phyloP scores from a whole-genome alignment of 2,888 invertebrate genomes.

The Coremacera marginata region DNA sequence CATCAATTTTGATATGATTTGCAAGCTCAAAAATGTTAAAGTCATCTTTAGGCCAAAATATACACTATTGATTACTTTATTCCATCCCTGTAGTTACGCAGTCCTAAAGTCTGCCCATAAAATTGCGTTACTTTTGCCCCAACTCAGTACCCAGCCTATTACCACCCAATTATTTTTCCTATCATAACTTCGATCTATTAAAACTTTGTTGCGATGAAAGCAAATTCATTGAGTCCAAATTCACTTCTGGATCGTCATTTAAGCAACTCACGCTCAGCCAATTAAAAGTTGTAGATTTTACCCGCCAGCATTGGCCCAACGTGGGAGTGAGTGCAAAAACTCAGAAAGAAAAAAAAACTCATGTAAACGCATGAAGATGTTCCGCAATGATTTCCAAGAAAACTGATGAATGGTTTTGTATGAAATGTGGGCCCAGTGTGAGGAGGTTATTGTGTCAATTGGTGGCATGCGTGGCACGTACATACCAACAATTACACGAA shows the following conservation, averaged over 20 bases:
- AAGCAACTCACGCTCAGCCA: background rate
- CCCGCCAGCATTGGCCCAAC: too few species aligned
- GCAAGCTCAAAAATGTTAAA: too few species aligned
- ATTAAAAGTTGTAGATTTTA: too few species aligned
- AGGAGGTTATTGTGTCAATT: conserved; percentile 24
- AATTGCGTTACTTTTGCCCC: too few species aligned
- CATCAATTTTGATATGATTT: too few species aligned
- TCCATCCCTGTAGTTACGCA: too few species aligned
- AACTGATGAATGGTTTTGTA: background rate
- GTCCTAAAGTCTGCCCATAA: too few species aligned
- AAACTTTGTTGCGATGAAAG: background rate
- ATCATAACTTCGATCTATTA: background rate
- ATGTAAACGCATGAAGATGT: background rate
- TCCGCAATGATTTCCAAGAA: background rate
- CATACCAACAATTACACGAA: background rate
- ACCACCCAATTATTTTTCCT: background rate
- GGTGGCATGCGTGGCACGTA: background rate
- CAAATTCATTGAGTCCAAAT: conserved; percentile 1
- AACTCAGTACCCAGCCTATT: too few species aligned
- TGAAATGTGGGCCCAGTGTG: background rate
- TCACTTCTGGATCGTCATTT: background rate
- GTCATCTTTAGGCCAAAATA: too few species aligned
- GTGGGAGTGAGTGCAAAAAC: too few species aligned
- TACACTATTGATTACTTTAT: too few species aligned
- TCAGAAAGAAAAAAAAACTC: too few species aligned